Conservation (phyloP, 1,140 invertebrate species). For the Dinoponera quadriceps region DNA sequence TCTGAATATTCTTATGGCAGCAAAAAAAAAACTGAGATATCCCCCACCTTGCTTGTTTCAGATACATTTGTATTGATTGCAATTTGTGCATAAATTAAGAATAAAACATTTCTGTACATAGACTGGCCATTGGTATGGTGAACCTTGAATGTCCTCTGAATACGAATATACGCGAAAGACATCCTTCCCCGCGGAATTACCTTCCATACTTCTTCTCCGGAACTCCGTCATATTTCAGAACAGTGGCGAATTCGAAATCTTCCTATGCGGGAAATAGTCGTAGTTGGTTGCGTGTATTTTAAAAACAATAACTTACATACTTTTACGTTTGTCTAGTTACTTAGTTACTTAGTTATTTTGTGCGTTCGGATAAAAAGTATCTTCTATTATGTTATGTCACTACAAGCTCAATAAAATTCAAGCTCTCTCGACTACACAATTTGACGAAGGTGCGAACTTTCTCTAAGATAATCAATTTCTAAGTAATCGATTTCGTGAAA, state of each 20-base stretch:
- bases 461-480: background rate
- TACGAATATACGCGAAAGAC: background rate
- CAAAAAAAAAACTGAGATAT: conserved; percentile 86
- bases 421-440: background rate
- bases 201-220: background rate
- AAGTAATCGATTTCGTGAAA: background rate
- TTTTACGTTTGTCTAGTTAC: background rate
- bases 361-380: background rate
- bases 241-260: background rate
- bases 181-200: background rate
- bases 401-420: conserved; percentile 30
- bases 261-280: background rate
- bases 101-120: conserved; percentile 87
- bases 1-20: conserved; percentile 84
- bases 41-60: conserved; percentile 87
- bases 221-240: background rate
- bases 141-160: conserved; percentile 61
- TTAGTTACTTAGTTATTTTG: background rate
- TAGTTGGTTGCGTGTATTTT: background rate
- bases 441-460: background rate
- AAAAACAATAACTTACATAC: conserved; percentile 15
- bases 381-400: background rate
- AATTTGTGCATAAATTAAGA: conserved; percentile 87
- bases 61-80: conserved; percentile 87
- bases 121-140: conserved; percentile 76